Base-by-base conservation (phyloP, 2,797 vertebrate species). In the Mormyrops boulengeri region DNA sequence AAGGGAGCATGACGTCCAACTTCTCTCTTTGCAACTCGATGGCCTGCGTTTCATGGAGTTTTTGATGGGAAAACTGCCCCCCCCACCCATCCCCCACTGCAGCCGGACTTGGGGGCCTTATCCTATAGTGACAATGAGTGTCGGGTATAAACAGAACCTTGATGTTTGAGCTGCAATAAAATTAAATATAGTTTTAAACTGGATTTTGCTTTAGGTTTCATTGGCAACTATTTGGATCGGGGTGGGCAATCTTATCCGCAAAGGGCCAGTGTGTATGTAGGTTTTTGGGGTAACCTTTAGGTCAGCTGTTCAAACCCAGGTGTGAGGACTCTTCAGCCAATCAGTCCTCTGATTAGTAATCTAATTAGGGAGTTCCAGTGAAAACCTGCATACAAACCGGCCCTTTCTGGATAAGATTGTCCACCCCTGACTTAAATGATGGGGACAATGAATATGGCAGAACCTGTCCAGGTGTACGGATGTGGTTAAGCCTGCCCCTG, bases 1-100 rank as follows among this genome's bases (percentile, higher is more conserved):
- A 44, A 88, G 86, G 62, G 34, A 69, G 88, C 12, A 53, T 14
- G n/a, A 77, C 26, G 8, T 4, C 52, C 17, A 5, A 26, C 30
- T 22, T 82, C 88, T 92, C 62, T 90, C 77, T 87, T 91, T 90
- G 66, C 60, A 47, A 47, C 47, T 41, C 1, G 69, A 91, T 91
- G 55, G n/a, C 49, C 88, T 88, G 30, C 60, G 26, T 57, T 85
- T 30, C 52, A 38, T 69, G 19, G 6, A 30, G 3, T 26, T 52
- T 22, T 80, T 38, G 62, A 73, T 8, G 19, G 62, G 11, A 73
- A 41, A 34, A 88, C 49, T 14, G 5, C 3, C 26, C 50, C 14
- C 9, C 1, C 60, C n/a, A n/a, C 73, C 38, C 73, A 8, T 44
- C 4, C 30, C 30, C 12, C 30, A 41, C 26, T 41, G 2, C 41